Base-by-base conservation (phyloP, 2,888 invertebrate species). In the Morpho deidamia region DNA sequence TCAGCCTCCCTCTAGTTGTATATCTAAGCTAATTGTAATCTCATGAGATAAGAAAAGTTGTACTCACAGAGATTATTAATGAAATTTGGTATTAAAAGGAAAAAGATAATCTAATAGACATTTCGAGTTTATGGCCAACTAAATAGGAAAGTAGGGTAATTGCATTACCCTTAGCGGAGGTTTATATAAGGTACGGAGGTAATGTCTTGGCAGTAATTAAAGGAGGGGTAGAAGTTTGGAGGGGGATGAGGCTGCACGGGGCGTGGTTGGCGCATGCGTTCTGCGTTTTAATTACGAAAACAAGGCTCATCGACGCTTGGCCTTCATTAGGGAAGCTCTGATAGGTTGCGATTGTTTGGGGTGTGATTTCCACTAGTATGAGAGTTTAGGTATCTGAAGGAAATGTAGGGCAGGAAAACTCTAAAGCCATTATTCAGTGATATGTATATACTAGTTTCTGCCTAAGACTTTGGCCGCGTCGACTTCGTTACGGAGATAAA, bases 141-240 rank as follows among this genome's bases (percentile, higher is more conserved):
- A 55, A 55, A 53, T 48, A 54, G 23, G 52, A 53, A 58, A 60
- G 53, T 58, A 58, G 58, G 60, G 55, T 58, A 59, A 59, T 59
- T 59, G 51, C 61, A 58, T 64, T 61, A 61, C 55, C 60, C 62
- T 63, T 57, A 64, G 62, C 65, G 64, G 63, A 64, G 58, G 61
- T 65, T 68, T 66, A 82, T 77, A 81, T 81, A 79, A 72, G 74
- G 76, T 73, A 81, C 84, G 81, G 83, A 78, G 82, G 85, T 88
- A 86, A 88, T 86, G 86, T 88, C 81, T 83, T 77, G 83, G 80
- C 81, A 81, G 85, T 86, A 86, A 86, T 87, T 87, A 87, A 83
- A 76, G 68, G 70, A 65, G 61, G 67, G 61, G 58, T 55, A 43
- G n/a, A n/a, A n/a, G 39, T 23, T 11, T 49, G 58, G 66, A 56